A percentile compares a stretch with the other conserved stretches of the same genome.
These are phyloP conservation scores for Colinus virginianus DNA, from an alignment of 2,113 vertebrate genomes.

Conservation along the genomic window DNA sequence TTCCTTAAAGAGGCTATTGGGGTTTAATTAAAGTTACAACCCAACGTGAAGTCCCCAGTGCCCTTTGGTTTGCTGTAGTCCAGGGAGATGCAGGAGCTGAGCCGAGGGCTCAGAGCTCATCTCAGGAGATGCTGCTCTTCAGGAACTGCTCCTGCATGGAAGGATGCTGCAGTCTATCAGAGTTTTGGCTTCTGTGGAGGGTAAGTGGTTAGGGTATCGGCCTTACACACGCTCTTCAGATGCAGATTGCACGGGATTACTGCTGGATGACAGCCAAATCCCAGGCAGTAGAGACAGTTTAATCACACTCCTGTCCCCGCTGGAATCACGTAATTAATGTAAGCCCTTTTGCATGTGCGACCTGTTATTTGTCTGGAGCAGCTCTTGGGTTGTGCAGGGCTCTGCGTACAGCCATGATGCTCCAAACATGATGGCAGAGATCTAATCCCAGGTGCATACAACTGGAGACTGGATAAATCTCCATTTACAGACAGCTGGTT, in stretches of 20 bases:
- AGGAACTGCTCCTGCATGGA: not conserved
- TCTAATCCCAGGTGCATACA: not conserved
- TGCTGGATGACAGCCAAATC: slow-evolving; percentile 27
- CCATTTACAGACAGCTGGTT: not conserved
- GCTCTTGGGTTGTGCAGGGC: not conserved
- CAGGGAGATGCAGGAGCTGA: not conserved
- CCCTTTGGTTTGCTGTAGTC: not conserved
- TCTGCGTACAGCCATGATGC: not conserved
- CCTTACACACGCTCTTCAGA: not conserved
- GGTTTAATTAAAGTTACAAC: slow-evolving; percentile 29
- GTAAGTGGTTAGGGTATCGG: not conserved
- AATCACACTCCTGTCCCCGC: slow-evolving; percentile 61
- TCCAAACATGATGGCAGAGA: not conserved
- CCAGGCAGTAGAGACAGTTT: slow-evolving; percentile 45
- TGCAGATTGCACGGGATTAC: slow-evolving; percentile 53
- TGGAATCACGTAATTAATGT: slow-evolving; percentile 71
- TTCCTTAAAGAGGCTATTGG: not conserved
- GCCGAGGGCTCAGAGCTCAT: not conserved
- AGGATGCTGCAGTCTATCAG: not conserved
- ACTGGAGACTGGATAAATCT: not conserved
- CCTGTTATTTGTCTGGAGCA: slow-evolving; percentile 44
- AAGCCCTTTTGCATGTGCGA: slow-evolving; percentile 41
- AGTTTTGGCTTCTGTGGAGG: not conserved
- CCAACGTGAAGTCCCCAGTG: not conserved
- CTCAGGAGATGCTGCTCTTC: slow-evolving; percentile 30